phyloP scores from a whole-genome alignment of 1,140 invertebrate genomes.

The Drosophila nannoptera region DNA sequence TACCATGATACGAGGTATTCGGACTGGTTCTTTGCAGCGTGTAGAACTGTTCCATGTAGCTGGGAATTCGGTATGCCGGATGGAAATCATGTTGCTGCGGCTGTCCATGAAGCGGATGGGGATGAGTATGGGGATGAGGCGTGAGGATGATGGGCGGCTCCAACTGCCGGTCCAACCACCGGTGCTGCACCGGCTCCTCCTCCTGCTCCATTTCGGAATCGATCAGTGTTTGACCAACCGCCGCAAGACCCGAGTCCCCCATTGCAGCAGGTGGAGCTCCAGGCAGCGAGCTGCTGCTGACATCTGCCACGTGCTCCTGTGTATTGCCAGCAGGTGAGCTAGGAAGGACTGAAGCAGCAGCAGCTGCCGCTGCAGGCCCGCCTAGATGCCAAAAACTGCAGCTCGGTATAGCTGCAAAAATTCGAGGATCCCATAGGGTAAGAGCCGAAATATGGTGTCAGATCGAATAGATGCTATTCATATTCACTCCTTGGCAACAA shows the following conservation, averaged over 20 bases:
- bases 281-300: conserved; percentile 50
- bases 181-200: no score
- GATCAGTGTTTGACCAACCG: no score
- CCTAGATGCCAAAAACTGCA: conserved; percentile 74
- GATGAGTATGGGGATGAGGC: conserved; percentile 35
- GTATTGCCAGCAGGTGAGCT: conserved; percentile 18
- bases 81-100: conserved; percentile 80
- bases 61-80: conserved; percentile 83
- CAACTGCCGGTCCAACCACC: conserved; percentile 3
- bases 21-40: conserved; percentile 82
- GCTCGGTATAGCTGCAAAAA: conserved; percentile 65
- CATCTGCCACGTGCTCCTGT: conserved; percentile 44
- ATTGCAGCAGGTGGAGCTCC: conserved; percentile 34
- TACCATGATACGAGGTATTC: conserved; percentile 81
- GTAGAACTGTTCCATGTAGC: conserved; percentile 86
- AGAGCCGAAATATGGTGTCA: no score
- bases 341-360: conserved; percentile 70
- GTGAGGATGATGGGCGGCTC: conserved; percentile 22
- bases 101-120: conserved; percentile 26
- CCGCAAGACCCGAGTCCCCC: conserved; percentile 25
- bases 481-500: no score
- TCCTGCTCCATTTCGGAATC: no score
- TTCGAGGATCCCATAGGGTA: background rate
- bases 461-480: no score
- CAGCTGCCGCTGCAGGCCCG: conserved; percentile 78